Conservation (phyloP, 1,140 invertebrate genomes). For the Pseudachorutes palmiensis region DNA sequence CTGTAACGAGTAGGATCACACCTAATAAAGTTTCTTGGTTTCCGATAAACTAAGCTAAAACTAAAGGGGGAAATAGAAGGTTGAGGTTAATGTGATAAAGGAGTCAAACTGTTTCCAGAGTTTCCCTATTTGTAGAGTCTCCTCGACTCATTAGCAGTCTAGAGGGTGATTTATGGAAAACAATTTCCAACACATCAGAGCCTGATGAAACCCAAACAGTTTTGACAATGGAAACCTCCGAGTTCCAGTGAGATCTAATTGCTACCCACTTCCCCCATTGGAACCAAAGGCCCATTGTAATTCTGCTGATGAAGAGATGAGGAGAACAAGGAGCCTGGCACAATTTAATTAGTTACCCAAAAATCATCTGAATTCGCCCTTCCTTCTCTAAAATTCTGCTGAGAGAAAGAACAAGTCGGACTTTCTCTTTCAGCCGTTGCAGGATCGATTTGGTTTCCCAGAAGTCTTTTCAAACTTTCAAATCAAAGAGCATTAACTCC, state of each 20-base stretch:
- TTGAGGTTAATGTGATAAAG: constrained; percentile 6
- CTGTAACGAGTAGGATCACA: constrained; percentile 1
- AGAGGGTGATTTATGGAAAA: constrained; percentile 14
- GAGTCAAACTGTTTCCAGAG: not conserved
- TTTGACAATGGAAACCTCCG: constrained; percentile 6
- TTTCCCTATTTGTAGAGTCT: not conserved
- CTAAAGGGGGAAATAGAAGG: not conserved
- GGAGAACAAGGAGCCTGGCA: not conserved
- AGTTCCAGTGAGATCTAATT: not conserved
- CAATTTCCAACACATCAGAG: constrained; percentile 12
- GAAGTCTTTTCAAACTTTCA: not conserved
- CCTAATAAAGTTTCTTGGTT: constrained; percentile 1
- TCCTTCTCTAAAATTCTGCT: too few relatives aligned
- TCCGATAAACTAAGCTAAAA: not conserved
- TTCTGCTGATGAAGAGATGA: not conserved
- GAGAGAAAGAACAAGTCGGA: not conserved
- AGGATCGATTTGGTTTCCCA: not conserved
- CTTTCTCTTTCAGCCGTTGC: not conserved
- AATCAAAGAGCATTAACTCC: not conserved
- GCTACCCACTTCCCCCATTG: not conserved
- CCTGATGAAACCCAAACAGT: constrained; percentile 17
- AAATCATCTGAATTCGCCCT: constrained; percentile 1
- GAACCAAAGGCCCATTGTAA: not conserved
- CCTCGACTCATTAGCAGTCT: constrained; percentile 16
- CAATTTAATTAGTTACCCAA: constrained; percentile 16